Percentiles rank a stretch among this genome's conserved stretches.
Conservation (phyloP, 2,113 vertebrate species). For the Gopherus evgoodei region DNA sequence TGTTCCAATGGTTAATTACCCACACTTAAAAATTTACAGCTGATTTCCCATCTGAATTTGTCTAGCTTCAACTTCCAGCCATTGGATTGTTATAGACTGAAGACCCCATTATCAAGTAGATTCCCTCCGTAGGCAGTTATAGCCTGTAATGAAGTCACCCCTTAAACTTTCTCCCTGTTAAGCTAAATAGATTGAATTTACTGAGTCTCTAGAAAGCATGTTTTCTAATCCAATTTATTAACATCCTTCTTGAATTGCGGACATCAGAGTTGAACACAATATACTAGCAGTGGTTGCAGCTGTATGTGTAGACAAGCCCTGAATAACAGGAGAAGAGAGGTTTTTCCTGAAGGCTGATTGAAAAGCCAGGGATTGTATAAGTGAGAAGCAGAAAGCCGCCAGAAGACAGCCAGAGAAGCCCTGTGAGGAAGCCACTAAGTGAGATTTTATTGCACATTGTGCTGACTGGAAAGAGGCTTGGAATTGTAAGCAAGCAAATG, state of each 20-base stretch:
- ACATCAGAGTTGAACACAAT: background rate
- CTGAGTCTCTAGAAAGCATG: no score
- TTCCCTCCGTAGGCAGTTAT: no score
- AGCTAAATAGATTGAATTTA: no score
- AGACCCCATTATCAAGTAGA: background rate
- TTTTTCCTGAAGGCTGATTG: background rate
- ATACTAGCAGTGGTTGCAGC: background rate
- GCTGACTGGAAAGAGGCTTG: background rate
- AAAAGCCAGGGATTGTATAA: background rate
- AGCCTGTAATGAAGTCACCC: no score
- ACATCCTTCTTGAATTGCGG: no score
- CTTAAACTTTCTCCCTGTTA: no score
- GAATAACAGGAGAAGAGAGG: background rate
- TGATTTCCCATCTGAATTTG: no score
- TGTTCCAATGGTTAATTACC: no score
- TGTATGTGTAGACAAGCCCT: no score
- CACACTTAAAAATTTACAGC: no score
- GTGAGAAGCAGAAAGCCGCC: background rate
- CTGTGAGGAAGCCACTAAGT: background rate
- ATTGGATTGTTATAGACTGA: background rate
- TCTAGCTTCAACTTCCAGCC: no score
- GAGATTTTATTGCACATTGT: background rate
- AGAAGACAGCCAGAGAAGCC: background rate
- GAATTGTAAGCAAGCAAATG: background rate
- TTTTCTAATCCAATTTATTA: background rate